A percentile compares a stretch with the other conserved stretches of the same genome.
These are phyloP conservation scores for Hydrocynus forskahlii DNA, from an alignment of 2,797 vertebrate species.

Conservation along the genomic window DNA sequence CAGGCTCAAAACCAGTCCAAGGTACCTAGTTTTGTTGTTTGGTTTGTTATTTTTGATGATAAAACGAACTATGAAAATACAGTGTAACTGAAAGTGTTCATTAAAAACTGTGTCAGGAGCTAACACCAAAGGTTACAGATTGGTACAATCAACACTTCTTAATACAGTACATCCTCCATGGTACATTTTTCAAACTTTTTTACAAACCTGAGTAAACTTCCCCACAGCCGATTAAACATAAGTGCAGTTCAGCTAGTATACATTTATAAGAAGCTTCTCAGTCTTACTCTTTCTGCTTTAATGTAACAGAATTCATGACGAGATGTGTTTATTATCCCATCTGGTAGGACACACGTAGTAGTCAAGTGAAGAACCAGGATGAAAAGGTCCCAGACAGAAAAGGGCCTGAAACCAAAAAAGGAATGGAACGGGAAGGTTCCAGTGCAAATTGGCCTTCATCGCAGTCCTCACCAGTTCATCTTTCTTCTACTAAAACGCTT, in stretches of 20 bases:
- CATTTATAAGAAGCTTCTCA: too few relatives aligned
- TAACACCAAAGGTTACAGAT: too few relatives aligned
- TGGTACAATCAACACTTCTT: too few relatives aligned
- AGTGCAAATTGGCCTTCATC: slow-evolving; percentile 15
- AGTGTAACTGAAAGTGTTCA: background rate
- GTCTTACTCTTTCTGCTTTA: too few relatives aligned
- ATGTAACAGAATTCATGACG: too few relatives aligned
- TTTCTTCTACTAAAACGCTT: slow-evolving; percentile 27
- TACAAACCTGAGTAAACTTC: too few relatives aligned
- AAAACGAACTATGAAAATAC: background rate
- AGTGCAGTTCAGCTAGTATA: too few relatives aligned
- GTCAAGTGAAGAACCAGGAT: slow-evolving; percentile 62
- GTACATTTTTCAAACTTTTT: too few relatives aligned
- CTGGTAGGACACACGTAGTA: background rate
- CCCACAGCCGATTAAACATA: too few relatives aligned
- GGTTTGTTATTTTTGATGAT: background rate
- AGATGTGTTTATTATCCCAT: background rate
- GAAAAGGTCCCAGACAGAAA: slow-evolving; percentile 35
- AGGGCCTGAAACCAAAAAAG: slow-evolving; percentile 39
- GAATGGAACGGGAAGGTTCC: slow-evolving; percentile 23
- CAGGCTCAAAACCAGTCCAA: background rate
- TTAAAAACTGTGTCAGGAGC: too few relatives aligned
- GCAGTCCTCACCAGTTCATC: background rate
- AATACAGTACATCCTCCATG: too few relatives aligned
- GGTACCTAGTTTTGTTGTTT: background rate